Conservation (phyloP, 2,113 vertebrate species). For the Etia nguti region DNA sequence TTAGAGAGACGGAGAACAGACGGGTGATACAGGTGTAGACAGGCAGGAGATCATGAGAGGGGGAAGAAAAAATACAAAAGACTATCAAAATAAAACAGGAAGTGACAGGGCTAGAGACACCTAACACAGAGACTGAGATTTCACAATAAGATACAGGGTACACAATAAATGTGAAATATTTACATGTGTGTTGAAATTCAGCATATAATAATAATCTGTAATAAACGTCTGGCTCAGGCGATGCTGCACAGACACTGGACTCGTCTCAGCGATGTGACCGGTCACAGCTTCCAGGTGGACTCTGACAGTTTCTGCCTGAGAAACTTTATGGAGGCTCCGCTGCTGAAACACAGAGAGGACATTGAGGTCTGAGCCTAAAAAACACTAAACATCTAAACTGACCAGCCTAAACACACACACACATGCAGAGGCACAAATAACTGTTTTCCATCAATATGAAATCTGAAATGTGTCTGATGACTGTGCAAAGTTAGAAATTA, state of each 20-base stretch:
- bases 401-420: background rate
- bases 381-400: background rate
- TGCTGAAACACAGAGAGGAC: constrained; percentile 79
- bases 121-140: background rate
- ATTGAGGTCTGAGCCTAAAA: constrained; percentile 71
- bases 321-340: constrained; percentile 75
- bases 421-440: no score
- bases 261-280: constrained; percentile 72
- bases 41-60: rapidly evolving
- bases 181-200: background rate
- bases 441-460: background rate
- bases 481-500: background rate
- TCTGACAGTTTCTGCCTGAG: constrained; percentile 74
- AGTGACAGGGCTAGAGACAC: rapidly evolving
- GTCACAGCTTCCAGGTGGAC: constrained; percentile 73
- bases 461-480: background rate
- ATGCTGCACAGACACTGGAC: constrained; percentile 81
- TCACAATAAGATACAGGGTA: background rate
- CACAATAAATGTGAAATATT: background rate
- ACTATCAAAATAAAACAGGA: background rate
- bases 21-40: background rate
- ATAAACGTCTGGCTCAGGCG: constrained; percentile 60
- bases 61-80: rapidly evolving
- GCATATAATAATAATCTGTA: background rate
- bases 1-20: background rate